A percentile compares a stretch with the other conserved stretches of the same genome.
Conservation (phyloP, 2,888 invertebrate genomes). For the Drosophila merina region DNA sequence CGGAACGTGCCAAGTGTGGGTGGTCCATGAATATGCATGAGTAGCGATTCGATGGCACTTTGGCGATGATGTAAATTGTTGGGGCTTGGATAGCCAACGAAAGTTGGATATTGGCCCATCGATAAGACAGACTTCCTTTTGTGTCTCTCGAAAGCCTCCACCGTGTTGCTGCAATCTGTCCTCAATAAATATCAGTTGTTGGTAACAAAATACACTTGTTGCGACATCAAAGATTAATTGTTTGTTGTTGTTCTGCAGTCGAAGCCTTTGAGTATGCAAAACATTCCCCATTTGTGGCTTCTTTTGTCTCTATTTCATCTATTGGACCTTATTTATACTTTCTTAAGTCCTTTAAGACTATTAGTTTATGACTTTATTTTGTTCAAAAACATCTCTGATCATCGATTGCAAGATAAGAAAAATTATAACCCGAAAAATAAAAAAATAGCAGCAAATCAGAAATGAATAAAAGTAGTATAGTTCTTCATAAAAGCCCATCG, state of each 20-base stretch:
- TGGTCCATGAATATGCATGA: conserved; percentile 74
- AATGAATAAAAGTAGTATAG: too few relatives aligned
- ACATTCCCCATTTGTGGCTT: too few relatives aligned
- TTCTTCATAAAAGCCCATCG: too few relatives aligned
- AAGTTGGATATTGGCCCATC: conserved; percentile 1
- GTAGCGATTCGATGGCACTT: conserved; percentile 9
- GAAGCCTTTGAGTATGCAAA: too few relatives aligned
- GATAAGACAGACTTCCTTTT: neutral
- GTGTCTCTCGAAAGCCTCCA: neutral
- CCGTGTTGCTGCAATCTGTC: neutral
- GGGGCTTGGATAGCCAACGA: conserved; percentile 4
- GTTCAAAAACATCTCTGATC: too few relatives aligned
- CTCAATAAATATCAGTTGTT: neutral
- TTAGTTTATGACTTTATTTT: too few relatives aligned
- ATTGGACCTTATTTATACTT: too few relatives aligned
- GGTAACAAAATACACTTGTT: neutral
- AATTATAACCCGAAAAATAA: too few relatives aligned
- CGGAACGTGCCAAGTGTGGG: conserved; percentile 48
- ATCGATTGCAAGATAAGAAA: too few relatives aligned
- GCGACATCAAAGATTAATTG: neutral
- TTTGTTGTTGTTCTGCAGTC: neutral
- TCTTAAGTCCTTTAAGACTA: too few relatives aligned
- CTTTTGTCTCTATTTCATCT: too few relatives aligned
- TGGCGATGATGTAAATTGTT: conserved; percentile 11
- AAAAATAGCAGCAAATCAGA: too few relatives aligned